Conservation (phyloP, 2,888 invertebrate species). For the Acrobasis suavella region DNA sequence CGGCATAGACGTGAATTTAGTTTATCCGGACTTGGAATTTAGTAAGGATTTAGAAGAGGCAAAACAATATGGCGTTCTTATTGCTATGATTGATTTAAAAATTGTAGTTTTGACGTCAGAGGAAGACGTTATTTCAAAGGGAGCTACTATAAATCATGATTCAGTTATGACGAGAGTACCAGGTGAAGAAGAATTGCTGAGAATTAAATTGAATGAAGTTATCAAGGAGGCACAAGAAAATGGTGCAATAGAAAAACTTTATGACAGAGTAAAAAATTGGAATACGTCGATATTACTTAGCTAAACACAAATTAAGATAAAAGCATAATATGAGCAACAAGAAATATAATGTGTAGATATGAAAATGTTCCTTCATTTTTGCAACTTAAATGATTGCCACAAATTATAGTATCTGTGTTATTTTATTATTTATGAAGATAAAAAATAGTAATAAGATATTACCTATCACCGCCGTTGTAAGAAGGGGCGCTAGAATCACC, state of each 20-base stretch:
- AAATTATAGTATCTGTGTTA: no score
- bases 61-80: slow-evolving; percentile 57
- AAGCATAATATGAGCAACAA: no score
- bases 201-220: slow-evolving; percentile 60
- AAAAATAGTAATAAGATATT: slow-evolving; percentile 29
- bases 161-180: slow-evolving; percentile 33
- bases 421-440: no score
- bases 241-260: slow-evolving; percentile 54
- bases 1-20: slow-evolving; percentile 46
- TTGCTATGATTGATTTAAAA: slow-evolving; percentile 60
- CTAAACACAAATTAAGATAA: not conserved
- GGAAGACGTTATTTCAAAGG: slow-evolving; percentile 43
- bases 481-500: slow-evolving; percentile 73
- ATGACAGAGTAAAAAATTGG: slow-evolving; percentile 34
- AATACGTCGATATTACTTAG: not conserved
- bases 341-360: no score
- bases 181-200: slow-evolving; percentile 44
- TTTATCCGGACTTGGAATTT: slow-evolving; percentile 56
- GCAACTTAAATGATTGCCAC: no score
- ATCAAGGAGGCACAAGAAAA: slow-evolving; percentile 55
- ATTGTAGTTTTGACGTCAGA: slow-evolving; percentile 50
- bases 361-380: no score
- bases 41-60: slow-evolving; percentile 51
- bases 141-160: slow-evolving; percentile 38
- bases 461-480: slow-evolving; percentile 69